These are phyloP conservation scores for Sebastes fasciatus DNA, from an alignment of 2,113 vertebrate species.

Conservation along the genomic window DNA sequence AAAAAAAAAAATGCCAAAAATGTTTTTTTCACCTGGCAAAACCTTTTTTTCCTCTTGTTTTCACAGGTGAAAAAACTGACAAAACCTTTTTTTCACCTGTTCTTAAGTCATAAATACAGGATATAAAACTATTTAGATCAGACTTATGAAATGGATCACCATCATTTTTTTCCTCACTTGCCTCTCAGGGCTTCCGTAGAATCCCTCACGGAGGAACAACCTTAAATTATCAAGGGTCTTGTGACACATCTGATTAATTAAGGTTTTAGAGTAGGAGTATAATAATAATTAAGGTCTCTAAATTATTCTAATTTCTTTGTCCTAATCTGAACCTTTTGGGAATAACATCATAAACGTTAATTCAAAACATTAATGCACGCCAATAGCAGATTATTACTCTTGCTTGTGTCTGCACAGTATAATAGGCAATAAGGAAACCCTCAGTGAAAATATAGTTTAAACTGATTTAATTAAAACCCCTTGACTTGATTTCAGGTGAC, in stretches of 20 bases:
- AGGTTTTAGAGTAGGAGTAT: background rate
- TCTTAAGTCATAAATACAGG: background rate
- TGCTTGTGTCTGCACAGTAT: background rate
- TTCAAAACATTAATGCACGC: background rate
- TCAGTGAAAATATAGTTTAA: background rate
- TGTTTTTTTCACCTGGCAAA: background rate
- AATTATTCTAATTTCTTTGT: constrained; percentile 1
- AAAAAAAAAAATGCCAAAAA: too few species aligned
- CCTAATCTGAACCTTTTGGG: background rate
- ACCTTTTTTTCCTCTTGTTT: background rate
- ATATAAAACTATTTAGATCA: background rate
- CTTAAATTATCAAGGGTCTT: background rate
- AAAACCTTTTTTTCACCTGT: background rate
- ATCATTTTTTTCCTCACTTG: background rate
- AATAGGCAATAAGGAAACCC: constrained; percentile 6
- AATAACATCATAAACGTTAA: background rate
- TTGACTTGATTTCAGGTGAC: constrained; percentile 27
- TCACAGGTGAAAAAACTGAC: background rate
- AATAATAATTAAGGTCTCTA: background rate
- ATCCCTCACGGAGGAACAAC: background rate
- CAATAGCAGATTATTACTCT: constrained; percentile 4
- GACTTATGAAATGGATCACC: too few species aligned
- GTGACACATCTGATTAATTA: background rate
- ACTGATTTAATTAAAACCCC: constrained; percentile 37
- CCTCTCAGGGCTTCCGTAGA: background rate